Base-by-base conservation (phyloP, 2,113 vertebrate species). In the Spheniscus mendiculus region DNA sequence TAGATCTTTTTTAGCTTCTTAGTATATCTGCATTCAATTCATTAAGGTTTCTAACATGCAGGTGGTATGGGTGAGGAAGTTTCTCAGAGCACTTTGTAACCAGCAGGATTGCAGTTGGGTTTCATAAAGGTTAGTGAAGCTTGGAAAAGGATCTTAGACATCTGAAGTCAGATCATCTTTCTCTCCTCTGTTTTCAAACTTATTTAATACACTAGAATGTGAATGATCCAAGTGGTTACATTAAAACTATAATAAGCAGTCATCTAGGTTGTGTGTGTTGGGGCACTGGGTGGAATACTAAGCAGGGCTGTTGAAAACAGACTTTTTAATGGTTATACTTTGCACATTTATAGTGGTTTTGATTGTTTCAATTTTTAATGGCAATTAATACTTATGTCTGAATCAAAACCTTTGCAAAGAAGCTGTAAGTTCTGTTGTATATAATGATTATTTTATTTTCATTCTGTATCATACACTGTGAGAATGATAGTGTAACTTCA, bases 161-260 rank as follows among this genome's bases (percentile, higher is more conserved):
- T 61, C 18, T 40, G 5, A 80, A 65, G 11, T n/a, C 30, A 81
- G 38, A 53, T 49, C 9, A 23, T 30, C 23, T 59, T 67, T 89
- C 25, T 26, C 1, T 49, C 15, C 2, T 74, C 29, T 69, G 12
- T 62, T 72, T 91, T 91, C 30, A 87, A 44, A 40, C 12, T n/a
- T 62, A 50, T 12, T 80, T 77, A 58, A n/a, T 21, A 29, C 4
- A 18, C 1, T n/a, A 42, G 25, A 65, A 72, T 49, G 5, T 9
- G 29, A 52, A 83, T 30, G 4, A 23, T 44, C 5, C 13, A 44
- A 1, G 1, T n/a, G 2, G 0, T 63, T 58, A 45, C 12, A 30
- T 26, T 61, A 45, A 11, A 86, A 61, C 6, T 56, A 2, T 11
- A 44, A 17, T 23, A 76, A 82, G 9, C 34, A 42, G 7, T 42